phyloP scores from a whole-genome alignment of 1,140 invertebrate species.

The Euura lappo region DNA sequence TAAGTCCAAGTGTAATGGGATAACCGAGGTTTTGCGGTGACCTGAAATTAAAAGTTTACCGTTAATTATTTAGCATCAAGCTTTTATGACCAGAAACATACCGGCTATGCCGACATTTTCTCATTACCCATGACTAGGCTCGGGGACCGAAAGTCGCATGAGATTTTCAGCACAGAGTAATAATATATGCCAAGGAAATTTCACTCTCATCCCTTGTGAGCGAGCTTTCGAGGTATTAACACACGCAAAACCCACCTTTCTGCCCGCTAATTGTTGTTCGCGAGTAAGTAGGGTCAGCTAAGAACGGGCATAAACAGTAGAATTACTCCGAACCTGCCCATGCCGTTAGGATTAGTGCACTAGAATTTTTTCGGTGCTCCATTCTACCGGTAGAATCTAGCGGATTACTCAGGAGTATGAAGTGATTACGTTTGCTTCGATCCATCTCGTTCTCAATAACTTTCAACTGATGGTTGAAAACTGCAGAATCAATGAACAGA shows the following conservation, averaged over 20 bases:
- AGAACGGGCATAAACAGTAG: not conserved
- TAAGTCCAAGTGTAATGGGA: no score
- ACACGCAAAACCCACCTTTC: not conserved
- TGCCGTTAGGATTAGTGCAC: no score
- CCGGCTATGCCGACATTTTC: no score
- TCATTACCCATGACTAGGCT: no score
- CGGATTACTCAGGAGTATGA: not conserved
- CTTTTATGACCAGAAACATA: no score
- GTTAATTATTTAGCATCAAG: no score
- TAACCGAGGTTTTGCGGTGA: no score
- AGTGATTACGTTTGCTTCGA: not conserved
- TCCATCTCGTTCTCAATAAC: not conserved
- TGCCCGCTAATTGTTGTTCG: slow-evolving; percentile 1
- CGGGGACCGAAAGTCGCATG: no score
- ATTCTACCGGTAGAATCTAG: not conserved
- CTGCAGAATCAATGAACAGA: not conserved
- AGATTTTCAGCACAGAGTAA: not conserved
- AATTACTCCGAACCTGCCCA: not conserved
- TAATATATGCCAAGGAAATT: not conserved
- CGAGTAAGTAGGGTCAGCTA: not conserved
- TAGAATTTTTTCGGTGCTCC: no score
- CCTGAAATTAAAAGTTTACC: no score
- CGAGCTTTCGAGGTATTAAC: no score
- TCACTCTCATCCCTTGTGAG: not conserved
- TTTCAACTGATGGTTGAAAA: not conserved